Evolutionary conservation across 2,113 vertebrate genomes (phyloP), one percentile per base, ranked within the genome.

Genomic region (Hiodon alosoides): DNA sequence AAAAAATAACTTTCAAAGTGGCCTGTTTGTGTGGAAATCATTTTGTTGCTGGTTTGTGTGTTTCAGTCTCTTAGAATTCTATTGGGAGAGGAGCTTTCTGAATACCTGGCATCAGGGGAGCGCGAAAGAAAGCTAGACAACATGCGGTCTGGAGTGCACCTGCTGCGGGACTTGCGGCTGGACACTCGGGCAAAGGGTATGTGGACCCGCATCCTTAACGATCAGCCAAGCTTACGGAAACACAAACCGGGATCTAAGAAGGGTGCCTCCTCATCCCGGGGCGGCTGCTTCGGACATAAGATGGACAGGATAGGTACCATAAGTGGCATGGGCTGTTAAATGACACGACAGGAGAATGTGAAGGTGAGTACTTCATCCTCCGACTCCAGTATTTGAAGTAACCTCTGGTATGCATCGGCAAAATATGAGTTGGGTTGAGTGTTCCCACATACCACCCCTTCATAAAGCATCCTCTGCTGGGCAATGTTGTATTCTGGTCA

Each of bases 271-370:
- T 85, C 87, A 16, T 75, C 88, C 51, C 82, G 88, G 76, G 90
- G 94, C 76, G 94, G 93, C 85, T 99, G 96, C 90, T 99, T 98
- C 84, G 95, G 96, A 78, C 95, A 94, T 83, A 98, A 97, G 86
- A 92, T 99, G 90, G 97, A 98, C 91, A 92, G 95, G 73, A 98
- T 99, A 91, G 96, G 97, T 79, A 89, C 94, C 89, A 91, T 93
- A 85, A 98, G 96, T 78, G 95, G 95, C 77, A 93, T 99, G 92
- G 97, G 97, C 74, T 99, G 97, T 88, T 98, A 96, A 82, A 83
- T 82, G 83, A 64, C 71, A 88, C 86, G 84, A 79, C 86, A 78
- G 82, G 77, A 83, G 78, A 5, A 70, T 62, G 83, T 86, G 89
- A 85, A 85, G 91, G 94, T 95, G 83, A 91, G 94, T 88, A 13